A percentile compares a stretch with the other conserved stretches of the same genome.
Evolutionary conservation across 2,113 vertebrate species (phyloP).

Genomic region (Peromyscus californicus): DNA sequence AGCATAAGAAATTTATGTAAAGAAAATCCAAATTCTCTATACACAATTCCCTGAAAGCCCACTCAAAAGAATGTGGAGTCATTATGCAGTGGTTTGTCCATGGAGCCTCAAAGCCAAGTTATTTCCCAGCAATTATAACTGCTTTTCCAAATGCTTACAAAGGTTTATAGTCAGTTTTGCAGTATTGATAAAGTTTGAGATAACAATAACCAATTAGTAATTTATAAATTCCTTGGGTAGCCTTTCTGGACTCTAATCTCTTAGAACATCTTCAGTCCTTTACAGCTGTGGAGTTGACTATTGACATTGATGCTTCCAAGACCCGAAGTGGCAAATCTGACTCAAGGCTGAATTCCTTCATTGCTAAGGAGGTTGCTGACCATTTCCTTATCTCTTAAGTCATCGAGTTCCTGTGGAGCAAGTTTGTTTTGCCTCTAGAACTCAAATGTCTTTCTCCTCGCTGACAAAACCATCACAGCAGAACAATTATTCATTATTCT

Average conservation of each 20-base stretch:
- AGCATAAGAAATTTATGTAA: not conserved
- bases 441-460: slow-evolving; percentile 12
- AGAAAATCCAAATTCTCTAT: not conserved
- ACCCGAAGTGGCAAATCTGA: not conserved
- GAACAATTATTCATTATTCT: slow-evolving; percentile 25
- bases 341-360: slow-evolving; percentile 9
- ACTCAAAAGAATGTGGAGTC: not conserved
- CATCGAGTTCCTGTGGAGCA: not conserved
- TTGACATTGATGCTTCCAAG: not conserved
- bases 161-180: slow-evolving; percentile 16
- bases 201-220: not conserved
- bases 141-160: not conserved
- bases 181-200: slow-evolving; percentile 19
- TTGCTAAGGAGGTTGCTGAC: not conserved
- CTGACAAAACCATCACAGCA: not conserved
- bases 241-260: not conserved
- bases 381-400: slow-evolving; percentile 27
- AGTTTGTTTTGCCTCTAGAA: not conserved
- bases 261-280: not conserved
- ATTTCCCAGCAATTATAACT: not conserved
- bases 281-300: not conserved
- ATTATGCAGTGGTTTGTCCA: not conserved
- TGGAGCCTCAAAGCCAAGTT: not conserved
- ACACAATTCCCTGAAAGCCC: not conserved
- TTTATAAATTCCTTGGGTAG: slow-evolving; percentile 19